These are phyloP conservation scores for Aegypius monachus DNA, from an alignment of 2,113 vertebrate species.

Conservation along the genomic window DNA sequence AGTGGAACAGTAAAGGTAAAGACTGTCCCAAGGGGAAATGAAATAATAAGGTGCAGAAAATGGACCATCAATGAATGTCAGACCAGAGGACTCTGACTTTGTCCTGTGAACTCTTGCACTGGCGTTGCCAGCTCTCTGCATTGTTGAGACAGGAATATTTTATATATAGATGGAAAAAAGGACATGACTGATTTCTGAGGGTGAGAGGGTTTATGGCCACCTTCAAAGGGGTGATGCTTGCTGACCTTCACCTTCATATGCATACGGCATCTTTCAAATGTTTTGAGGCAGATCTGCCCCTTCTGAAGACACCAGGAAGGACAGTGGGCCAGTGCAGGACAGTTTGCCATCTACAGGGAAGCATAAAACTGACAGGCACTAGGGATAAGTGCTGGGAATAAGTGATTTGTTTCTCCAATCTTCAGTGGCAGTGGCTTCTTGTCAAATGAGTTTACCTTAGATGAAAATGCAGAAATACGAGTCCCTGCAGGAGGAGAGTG, in stretches of 20 bases:
- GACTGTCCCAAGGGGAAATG: neutral
- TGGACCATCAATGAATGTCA: neutral
- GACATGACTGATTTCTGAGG: neutral
- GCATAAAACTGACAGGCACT: neutral
- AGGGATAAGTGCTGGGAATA: neutral
- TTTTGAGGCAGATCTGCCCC: neutral
- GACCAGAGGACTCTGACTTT: neutral
- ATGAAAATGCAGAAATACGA: neutral
- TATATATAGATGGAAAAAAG: fast-evolving
- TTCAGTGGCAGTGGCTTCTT: neutral
- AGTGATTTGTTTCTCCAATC: neutral
- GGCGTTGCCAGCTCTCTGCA: neutral
- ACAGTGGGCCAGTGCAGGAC: no score
- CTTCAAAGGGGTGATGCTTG: neutral
- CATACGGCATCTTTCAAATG: neutral
- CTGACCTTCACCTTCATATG: fast-evolving
- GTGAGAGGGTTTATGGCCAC: neutral
- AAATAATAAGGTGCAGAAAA: neutral
- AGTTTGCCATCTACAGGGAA: neutral
- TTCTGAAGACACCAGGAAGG: neutral
- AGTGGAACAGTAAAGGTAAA: neutral
- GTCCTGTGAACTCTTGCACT: neutral
- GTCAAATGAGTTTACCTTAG: neutral
- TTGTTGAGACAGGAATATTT: neutral
- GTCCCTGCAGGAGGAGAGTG: neutral